A percentile compares a stretch with the other conserved stretches of the same genome.
Conservation (phyloP, 2,888 invertebrate species). For the Teleogryllus oceanicus region DNA sequence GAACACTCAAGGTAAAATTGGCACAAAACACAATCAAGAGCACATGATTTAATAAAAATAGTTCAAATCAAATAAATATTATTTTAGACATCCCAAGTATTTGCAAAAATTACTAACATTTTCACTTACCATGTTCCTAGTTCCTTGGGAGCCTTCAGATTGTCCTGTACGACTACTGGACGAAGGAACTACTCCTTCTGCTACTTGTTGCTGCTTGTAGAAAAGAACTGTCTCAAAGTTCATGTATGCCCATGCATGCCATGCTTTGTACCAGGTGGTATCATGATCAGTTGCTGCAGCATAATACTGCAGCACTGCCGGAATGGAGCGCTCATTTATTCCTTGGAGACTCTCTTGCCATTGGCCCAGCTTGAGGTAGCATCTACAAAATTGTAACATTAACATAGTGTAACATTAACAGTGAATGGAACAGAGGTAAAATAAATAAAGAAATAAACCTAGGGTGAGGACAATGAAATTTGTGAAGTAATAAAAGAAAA, state of each 20-base stretch:
- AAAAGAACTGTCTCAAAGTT: conserved; percentile 90
- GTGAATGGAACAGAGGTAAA: not conserved
- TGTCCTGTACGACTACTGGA: not conserved
- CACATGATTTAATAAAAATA: no score
- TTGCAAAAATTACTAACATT: no score
- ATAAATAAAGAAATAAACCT: not conserved
- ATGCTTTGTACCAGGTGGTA: conserved; percentile 92
- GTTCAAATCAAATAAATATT: no score
- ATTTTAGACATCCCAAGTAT: no score
- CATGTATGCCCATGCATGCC: conserved; percentile 98
- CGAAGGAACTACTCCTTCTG: not conserved
- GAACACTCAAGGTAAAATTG: no score
- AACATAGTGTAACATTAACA: not conserved
- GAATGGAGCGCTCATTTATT: conserved; percentile 73
- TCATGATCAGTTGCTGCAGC: conserved; percentile 80
- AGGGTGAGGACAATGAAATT: not conserved
- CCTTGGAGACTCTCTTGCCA: conserved; percentile 90
- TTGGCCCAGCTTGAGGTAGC: conserved; percentile 88
- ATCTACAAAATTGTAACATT: conserved; percentile 58
- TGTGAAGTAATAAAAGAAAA: no score
- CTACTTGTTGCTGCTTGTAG: conserved; percentile 54
- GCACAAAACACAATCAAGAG: no score
- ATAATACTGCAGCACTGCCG: conserved; percentile 71
- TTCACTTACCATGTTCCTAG: not conserved
- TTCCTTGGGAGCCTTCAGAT: not conserved